Evolutionary conservation across 2,797 vertebrate species (phyloP).

Genomic region (Cuniculus paca): DNA sequence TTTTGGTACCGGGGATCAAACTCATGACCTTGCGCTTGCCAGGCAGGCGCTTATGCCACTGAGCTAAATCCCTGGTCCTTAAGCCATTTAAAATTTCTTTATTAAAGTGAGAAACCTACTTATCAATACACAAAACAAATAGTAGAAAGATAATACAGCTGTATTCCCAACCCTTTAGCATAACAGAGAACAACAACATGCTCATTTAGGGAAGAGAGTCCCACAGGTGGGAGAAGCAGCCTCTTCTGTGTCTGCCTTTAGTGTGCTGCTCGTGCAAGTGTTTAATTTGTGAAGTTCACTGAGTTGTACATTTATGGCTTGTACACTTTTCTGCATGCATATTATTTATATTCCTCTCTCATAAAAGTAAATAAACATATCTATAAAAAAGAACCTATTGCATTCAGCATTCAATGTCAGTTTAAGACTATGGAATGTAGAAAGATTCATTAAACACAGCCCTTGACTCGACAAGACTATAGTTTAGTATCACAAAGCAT

Average conservation of each 20-base stretch:
- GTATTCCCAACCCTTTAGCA: not conserved
- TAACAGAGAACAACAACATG: not conserved
- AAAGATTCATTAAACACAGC: not conserved
- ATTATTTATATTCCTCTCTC: not conserved
- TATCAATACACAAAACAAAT: not conserved
- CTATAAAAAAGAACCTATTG: not conserved
- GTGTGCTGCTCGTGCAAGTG: not conserved
- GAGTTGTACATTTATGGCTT: not conserved
- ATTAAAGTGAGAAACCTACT: not conserved
- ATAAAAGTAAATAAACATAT: constrained; percentile 1
- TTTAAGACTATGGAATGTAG: not conserved
- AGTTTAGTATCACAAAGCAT: not conserved
- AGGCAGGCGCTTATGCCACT: too few species aligned
- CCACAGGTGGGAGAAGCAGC: not conserved
- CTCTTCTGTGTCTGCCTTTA: not conserved
- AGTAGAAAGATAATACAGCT: not conserved
- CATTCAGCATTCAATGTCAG: not conserved
- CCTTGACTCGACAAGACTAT: not conserved
- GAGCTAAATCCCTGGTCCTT: too few species aligned
- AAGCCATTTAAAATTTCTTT: not conserved
- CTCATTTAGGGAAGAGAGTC: not conserved
- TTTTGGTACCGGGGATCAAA: too few species aligned
- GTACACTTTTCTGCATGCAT: not conserved
- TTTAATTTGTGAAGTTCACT: not conserved
- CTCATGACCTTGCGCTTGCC: too few species aligned